Base-by-base conservation (phyloP, 2,113 vertebrate genomes). In the Bagarius yarrelli region DNA sequence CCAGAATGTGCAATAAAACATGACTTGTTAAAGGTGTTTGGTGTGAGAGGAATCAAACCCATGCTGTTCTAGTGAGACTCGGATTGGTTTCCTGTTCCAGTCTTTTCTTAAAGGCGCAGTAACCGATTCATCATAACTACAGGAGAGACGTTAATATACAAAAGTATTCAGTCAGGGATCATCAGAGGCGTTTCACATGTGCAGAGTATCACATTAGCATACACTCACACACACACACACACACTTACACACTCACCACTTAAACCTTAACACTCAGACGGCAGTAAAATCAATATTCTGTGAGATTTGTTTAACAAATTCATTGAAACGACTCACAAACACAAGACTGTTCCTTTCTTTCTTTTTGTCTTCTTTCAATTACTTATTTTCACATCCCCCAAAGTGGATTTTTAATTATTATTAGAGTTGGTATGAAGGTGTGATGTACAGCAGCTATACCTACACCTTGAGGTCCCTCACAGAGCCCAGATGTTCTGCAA, bases 241-340 rank as follows among this genome's bases (percentile, higher is more conserved):
- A n/a, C n/a, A n/a, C n/a, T n/a, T n/a, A n/a, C n/a, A n/a, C n/a
- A n/a, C n/a, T n/a, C n/a, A n/a, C n/a, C n/a, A n/a, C n/a, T n/a
- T n/a, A n/a, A n/a, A n/a, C n/a, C n/a, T n/a, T n/a, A 23, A 5
- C 36, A 1, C 36, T 69, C 36, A n/a, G 34, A 44, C 64, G 12
- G 27, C 8, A 59, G 5, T 25, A 3, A 36, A 36, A 14, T 61
- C 36, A 16, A 47, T 36, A 6, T 52, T 13, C 4, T 1, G 53
- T 44, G 36, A 23, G 19, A 73, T 80, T 80, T 80, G 69, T 9
- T 11, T 63, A 73, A 73, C 69, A 61, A 73, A 63, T 63, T 27
- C 36, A 13, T 27, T 9, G 25, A 25, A 25, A 8, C 27, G 5
- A 27, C 8, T 25, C 25, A 60, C 40, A 25, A 16, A 70, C 36